phyloP scores from a whole-genome alignment of 2,113 vertebrate genomes.

The Myiozetetes cayanensis region DNA sequence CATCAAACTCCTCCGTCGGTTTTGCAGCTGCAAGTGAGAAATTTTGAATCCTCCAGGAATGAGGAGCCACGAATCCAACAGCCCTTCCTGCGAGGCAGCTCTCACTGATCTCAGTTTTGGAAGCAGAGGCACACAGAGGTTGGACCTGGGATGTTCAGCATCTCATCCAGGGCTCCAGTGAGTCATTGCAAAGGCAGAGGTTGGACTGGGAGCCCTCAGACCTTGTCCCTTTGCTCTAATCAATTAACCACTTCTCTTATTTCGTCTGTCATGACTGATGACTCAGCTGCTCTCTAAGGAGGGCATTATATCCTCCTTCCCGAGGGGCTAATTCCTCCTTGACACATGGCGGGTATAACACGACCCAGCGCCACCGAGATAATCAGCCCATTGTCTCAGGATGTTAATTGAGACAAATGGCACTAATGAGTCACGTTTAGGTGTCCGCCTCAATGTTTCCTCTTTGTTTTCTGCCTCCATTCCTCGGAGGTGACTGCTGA shows the following conservation, averaged over 20 bases:
- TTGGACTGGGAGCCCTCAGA: not conserved
- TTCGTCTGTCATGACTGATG: not conserved
- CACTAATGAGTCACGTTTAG: conserved; percentile 30
- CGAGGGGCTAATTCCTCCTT: not conserved
- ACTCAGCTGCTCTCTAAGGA: not conserved
- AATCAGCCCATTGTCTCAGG: conserved; percentile 35
- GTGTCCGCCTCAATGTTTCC: conserved; percentile 5
- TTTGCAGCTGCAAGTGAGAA: not conserved
- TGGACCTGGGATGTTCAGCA: not conserved
- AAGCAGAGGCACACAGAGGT: not conserved
- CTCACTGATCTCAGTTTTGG: not conserved
- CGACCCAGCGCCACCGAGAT: not conserved
- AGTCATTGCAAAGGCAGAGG: not conserved
- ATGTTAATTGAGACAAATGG: conserved; percentile 46
- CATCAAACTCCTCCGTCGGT: not conserved
- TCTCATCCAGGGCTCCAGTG: not conserved
- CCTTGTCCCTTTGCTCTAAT: not conserved
- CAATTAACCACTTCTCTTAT: not conserved
- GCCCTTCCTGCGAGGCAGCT: not conserved
- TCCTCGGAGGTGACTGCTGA: not conserved
- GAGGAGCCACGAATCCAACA: not conserved
- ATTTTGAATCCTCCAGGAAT: not conserved
- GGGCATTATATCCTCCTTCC: not conserved
- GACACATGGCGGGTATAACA: not conserved
- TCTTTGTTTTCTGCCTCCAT: not conserved